Percentiles rank a stretch among this genome's conserved stretches.
These are phyloP conservation scores for Misgurnus anguillicaudatus DNA, from an alignment of 2,113 vertebrate genomes.

Conservation along the genomic window DNA sequence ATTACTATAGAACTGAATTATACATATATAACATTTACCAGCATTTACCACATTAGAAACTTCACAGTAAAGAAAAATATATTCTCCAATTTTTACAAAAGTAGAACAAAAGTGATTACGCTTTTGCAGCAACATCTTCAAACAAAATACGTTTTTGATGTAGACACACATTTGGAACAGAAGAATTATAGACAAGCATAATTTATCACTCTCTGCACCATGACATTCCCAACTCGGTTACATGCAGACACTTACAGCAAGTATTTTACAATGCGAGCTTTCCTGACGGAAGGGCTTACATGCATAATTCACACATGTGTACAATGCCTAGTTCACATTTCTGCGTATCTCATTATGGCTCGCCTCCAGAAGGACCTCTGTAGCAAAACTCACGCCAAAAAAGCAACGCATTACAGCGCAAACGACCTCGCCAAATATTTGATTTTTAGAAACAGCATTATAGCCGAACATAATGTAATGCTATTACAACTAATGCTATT, in stretches of 20 bases:
- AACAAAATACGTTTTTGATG: background rate
- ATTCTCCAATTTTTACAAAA: no score
- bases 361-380: constrained; percentile 8
- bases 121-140: background rate
- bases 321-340: constrained; percentile 33
- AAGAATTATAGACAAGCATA: constrained; percentile 19
- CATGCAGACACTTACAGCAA: constrained; percentile 45
- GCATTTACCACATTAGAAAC: no score
- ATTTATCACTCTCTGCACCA: constrained; percentile 19
- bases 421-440: constrained; percentile 12
- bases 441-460: background rate
- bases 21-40: no score
- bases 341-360: constrained; percentile 23
- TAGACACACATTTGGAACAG: background rate
- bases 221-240: constrained; percentile 8
- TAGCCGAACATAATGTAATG: constrained; percentile 1
- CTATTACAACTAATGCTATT: constrained; percentile 7
- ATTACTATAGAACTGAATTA: no score
- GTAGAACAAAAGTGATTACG: no score
- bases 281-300: constrained; percentile 37
- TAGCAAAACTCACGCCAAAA: constrained; percentile 6
- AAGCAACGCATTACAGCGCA: background rate
- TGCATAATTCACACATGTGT: constrained; percentile 52
- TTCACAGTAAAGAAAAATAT: constrained; percentile 29
- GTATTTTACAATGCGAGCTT: constrained; percentile 34